Evolutionary conservation across 2,797 vertebrate species (phyloP), one percentile per base, ranked within the genome.

Genomic region (Pyrrhura leucotis): DNA sequence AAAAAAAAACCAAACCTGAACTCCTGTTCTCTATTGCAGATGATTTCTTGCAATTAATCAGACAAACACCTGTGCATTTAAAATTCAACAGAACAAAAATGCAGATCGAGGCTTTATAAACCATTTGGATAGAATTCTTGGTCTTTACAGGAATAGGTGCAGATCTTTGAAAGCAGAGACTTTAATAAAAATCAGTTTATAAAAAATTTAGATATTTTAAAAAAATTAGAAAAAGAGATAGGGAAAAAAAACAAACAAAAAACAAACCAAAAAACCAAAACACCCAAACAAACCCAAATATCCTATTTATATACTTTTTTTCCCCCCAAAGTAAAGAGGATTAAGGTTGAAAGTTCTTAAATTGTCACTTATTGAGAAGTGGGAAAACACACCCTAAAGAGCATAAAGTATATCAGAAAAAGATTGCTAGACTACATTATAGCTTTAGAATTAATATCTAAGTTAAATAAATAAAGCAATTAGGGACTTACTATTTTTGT

Each of bases 181-280:
- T 17, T 22, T 9, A 40, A 56, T 22, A 26, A 77, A 81, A 66
- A 79, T 28, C 8, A 44, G 15, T 44, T 79, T 40, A 42, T 73
- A 22, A 68, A 48, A 71, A 31, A 4, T 15, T 5, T 4, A 53
- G 80, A 56, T 80, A 68, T 23, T 47, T 37, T 4, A 65, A 16
- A 15, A 77, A 77, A 81, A 72, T 29, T 67, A 29, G 20, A 86
- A 56, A 12, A 76, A 14, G 4, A 31, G 1, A 54, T 20, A 31
- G 29, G 12, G 5, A 33, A 21, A 22, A n/a, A 37, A 12, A 2
- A 29, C 2, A 17, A 45, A 45, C 20, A 26, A 25, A 50, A 31
- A 0, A 0, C 11, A 39, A 1, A 0, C 10, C 22, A 23, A 33
- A 33, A 21, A 54, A 2, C 21, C n/a, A 56, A 56, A 33, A 23